A percentile compares a stretch with the other conserved stretches of the same genome.
phyloP scores from a whole-genome alignment of 2,113 vertebrate genomes.

The Dascyllus trimaculatus region DNA sequence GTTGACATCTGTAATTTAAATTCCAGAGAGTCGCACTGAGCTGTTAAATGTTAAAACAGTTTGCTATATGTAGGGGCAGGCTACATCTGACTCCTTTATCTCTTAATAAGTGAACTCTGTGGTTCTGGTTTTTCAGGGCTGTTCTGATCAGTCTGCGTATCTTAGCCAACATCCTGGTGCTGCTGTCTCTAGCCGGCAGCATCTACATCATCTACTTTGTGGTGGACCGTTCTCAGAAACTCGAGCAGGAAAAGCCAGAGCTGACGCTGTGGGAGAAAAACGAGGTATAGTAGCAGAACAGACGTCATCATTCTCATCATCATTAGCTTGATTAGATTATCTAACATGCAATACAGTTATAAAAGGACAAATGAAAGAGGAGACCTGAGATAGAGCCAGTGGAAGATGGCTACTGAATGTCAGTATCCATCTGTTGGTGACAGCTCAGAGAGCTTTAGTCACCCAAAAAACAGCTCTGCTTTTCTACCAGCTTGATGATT shows the following conservation, averaged over 20 bases:
- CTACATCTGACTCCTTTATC: too few relatives aligned
- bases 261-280: constrained; percentile 98
- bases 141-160: constrained; percentile 94
- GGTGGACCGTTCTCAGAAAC: constrained; percentile 95
- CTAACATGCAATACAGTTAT: background rate
- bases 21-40: too few relatives aligned
- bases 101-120: too few relatives aligned
- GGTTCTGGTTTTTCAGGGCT: constrained; percentile 81
- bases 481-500: too few relatives aligned
- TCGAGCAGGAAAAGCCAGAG: constrained; percentile 92
- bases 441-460: background rate
- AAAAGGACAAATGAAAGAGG: constrained; percentile 32
- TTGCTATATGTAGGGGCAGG: too few relatives aligned
- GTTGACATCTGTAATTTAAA: too few relatives aligned
- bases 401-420: background rate
- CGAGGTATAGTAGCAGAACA: constrained; percentile 84
- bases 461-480: background rate
- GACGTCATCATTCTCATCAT: constrained; percentile 30
- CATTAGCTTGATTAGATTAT: constrained; percentile 59
- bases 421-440: too few relatives aligned
- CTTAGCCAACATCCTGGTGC: constrained; percentile 94
- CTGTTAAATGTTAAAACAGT: too few relatives aligned
- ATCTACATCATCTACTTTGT: constrained; percentile 99
- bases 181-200: constrained; percentile 96
- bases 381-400: constrained; percentile 22